Evolutionary conservation across 2,113 vertebrate species (phyloP).

Genomic region (Cromileptes altivelis): DNA sequence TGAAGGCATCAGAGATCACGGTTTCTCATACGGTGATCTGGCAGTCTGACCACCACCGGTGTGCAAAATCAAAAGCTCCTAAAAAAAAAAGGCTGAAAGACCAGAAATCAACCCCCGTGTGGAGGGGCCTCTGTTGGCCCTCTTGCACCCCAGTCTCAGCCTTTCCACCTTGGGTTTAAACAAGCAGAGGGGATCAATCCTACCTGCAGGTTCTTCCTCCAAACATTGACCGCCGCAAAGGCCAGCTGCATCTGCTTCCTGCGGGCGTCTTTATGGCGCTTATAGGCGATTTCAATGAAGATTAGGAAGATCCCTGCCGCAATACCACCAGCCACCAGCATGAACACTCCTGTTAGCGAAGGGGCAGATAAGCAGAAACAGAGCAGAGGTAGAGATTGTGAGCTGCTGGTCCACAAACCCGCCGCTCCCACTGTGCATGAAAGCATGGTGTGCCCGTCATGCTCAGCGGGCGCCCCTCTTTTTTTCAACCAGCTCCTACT

Average conservation of each 20-base stretch:
- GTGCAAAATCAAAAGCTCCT: constrained; percentile 23
- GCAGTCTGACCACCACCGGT: constrained; percentile 1
- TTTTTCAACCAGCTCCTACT: constrained; percentile 60
- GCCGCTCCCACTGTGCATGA: constrained; percentile 64
- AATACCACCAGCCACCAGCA: constrained; percentile 99
- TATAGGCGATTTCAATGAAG: constrained; percentile 99
- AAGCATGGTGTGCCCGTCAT: constrained; percentile 36
- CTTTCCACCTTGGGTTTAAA: constrained; percentile 23
- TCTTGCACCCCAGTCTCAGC: constrained; percentile 9
- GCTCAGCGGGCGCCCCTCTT: constrained; percentile 56
- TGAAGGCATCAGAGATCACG: constrained; percentile 42
- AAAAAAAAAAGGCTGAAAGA: constrained; percentile 17
- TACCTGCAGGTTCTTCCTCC: constrained; percentile 99
- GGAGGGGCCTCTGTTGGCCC: constrained; percentile 29
- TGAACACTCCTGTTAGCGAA: constrained; percentile 93
- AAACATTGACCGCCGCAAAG: constrained; percentile 98
- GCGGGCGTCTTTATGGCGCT: constrained; percentile 98
- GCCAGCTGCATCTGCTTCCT: constrained; percentile 99
- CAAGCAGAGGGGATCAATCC: constrained; percentile 65
- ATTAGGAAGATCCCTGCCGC: constrained; percentile 99
- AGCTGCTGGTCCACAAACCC: constrained; percentile 19
- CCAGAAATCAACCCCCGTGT: neutral
- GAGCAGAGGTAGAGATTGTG: constrained; percentile 39
- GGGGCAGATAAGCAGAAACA: constrained; percentile 33
- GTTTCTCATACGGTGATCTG: constrained; percentile 28